These are phyloP conservation scores for Sebastes matsubarae DNA, from an alignment of 2,797 vertebrate genomes.

Conservation along the genomic window DNA sequence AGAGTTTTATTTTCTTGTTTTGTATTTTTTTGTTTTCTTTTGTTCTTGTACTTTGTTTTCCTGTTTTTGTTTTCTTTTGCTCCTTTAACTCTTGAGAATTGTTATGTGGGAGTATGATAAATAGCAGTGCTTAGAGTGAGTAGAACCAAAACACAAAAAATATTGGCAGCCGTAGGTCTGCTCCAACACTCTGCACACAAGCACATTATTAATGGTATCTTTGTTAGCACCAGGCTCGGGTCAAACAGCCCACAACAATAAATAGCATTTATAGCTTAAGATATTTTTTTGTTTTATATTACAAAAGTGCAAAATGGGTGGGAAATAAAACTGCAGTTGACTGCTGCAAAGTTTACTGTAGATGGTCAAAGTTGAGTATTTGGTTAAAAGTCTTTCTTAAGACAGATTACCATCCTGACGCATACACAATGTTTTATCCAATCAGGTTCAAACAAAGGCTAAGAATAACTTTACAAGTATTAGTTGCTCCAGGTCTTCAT, in stretches of 20 bases:
- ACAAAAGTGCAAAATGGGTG: background rate
- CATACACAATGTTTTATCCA: background rate
- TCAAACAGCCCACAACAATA: conserved; percentile 27
- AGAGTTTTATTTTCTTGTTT: conserved; percentile 58
- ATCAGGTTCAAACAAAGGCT: background rate
- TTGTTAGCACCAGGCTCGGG: conserved; percentile 27
- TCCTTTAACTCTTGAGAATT: conserved; percentile 63
- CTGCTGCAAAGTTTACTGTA: background rate
- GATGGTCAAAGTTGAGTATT: background rate
- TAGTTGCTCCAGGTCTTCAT: background rate
- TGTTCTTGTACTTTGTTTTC: conserved; percentile 59
- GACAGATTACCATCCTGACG: background rate
- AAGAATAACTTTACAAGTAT: background rate
- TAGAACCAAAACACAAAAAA: conserved; percentile 52
- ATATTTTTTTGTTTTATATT: background rate
- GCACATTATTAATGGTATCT: conserved; percentile 46
- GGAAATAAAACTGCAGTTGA: background rate
- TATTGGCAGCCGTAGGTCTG: conserved; percentile 54
- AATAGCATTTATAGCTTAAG: background rate
- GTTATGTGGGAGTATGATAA: conserved; percentile 66
- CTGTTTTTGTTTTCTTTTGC: conserved; percentile 62
- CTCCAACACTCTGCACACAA: conserved; percentile 17
- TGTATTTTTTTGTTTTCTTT: conserved; percentile 35
- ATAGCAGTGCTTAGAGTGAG: conserved; percentile 53
- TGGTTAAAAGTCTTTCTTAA: background rate